Base-by-base conservation (phyloP, 2,888 invertebrate genomes). In the Arge pagana region DNA sequence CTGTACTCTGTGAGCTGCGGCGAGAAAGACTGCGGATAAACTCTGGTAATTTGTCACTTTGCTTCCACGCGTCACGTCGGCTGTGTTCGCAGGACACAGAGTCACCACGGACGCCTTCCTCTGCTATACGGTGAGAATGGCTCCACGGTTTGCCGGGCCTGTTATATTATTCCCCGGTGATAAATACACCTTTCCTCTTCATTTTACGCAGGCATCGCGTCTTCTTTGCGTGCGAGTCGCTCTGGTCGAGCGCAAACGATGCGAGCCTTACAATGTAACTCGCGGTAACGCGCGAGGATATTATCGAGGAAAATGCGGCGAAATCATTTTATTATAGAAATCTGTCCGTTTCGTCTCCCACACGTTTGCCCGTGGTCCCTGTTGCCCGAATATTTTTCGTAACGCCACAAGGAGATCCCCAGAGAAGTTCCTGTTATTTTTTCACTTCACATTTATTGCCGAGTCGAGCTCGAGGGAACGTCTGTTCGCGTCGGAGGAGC, bases 1-100 rank as follows among this genome's bases (percentile, higher is more conserved):
- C 52, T 55, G 51, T 53, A 31, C 48, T 57, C 36, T 48, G 54
- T 55, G 48, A 55, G 50, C 59, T 60, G 48, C 58, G 58, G 60
- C 58, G 58, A 65, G 59, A 63, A 56, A 55, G 56, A 57, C 56
- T 50, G 57, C 55, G 63, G 61, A 68, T 67, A 65, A 68, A 67
- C 68, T 65, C 62, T 54, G 60, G 64, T 66, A 65, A 68, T 68
- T 66, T 67, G 68, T 68, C 67, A 67, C 66, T 61, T 61, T 56
- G 59, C 56, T 58, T 56, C 57, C 35, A 45, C 45, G 45, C 45
- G 35, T 45, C 45, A 35, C 45, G 35, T 45, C 45, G 45, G 33
- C 16, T 45, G 33, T 45, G 45, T 35, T 24, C 23, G n/a, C n/a
- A n/a, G 45, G 33, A 45, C 45, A 33, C 33, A 45, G 10, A 26